Conservation (phyloP, 2,888 invertebrate species). For the Drosophila dives region DNA sequence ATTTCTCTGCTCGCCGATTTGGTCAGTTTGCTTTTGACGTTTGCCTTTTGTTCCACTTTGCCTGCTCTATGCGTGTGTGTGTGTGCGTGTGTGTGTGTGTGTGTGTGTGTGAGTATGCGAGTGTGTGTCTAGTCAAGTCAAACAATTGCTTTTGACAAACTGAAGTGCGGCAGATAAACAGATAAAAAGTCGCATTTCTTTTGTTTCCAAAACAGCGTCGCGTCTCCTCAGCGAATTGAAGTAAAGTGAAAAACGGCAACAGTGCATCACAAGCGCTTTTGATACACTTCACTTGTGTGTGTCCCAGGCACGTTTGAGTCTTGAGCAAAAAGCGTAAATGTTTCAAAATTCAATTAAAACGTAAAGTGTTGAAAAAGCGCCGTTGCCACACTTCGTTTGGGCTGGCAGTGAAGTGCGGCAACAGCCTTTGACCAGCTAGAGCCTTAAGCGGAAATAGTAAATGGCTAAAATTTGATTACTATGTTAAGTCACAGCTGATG, state of each 20-base stretch:
- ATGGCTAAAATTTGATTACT: neutral
- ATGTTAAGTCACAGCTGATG: neutral
- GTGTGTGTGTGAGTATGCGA: constrained; percentile 11
- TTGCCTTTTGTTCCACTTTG: constrained; percentile 50
- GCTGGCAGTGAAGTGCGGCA: constrained; percentile 1
- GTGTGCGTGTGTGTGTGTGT: constrained; percentile 2
- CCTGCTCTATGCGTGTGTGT: constrained; percentile 1
- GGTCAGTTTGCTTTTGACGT: constrained; percentile 42
- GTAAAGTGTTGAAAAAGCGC: neutral
- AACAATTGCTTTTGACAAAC: constrained; percentile 74
- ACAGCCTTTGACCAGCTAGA: neutral
- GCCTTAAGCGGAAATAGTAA: neutral
- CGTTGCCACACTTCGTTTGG: neutral
- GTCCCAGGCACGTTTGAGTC: neutral
- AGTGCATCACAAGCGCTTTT: constrained; percentile 5
- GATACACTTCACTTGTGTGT: neutral
- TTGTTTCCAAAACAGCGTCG: constrained; percentile 31
- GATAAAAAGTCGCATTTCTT: constrained; percentile 49
- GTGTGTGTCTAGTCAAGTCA: constrained; percentile 52
- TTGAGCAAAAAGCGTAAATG: neutral
- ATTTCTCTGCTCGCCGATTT: constrained; percentile 29
- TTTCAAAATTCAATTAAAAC: neutral
- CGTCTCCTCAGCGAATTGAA: neutral
- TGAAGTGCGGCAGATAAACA: constrained; percentile 72
- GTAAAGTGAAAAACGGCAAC: constrained; percentile 40